Conservation (phyloP, 2,797 vertebrate species). For the Melopsittacus undulatus region DNA sequence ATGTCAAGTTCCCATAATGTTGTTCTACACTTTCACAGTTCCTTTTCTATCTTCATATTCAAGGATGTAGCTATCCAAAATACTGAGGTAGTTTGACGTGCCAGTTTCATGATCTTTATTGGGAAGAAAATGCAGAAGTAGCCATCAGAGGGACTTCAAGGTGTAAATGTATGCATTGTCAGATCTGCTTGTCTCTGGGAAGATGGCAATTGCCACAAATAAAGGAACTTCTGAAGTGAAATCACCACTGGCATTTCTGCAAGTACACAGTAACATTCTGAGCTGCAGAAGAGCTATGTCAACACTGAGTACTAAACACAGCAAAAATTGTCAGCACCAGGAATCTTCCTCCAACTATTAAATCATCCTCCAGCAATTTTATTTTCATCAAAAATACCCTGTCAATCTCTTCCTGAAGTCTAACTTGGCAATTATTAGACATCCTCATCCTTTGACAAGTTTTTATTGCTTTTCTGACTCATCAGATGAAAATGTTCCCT, state of each 20-base stretch:
- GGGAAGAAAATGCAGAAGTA: background rate
- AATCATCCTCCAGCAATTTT: background rate
- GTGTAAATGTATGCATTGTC: fast-evolving
- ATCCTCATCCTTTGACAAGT: background rate
- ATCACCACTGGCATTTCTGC: background rate
- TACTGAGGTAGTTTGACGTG: background rate
- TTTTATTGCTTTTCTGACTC: background rate
- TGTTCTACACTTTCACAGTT: background rate
- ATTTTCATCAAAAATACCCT: background rate
- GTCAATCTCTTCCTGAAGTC: background rate
- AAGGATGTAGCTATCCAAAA: background rate
- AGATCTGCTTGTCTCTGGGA: background rate
- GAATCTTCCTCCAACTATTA: background rate
- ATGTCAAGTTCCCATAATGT: constrained; percentile 34
- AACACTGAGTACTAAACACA: background rate
- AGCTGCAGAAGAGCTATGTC: background rate
- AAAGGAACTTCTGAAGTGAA: background rate
- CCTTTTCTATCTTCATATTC: background rate
- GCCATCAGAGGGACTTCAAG: background rate
- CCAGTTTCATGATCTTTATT: background rate
- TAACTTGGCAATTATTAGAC: background rate
- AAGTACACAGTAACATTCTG: background rate
- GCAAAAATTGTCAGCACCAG: background rate
- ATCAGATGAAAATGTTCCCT: background rate
- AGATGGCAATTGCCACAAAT: background rate